Base-by-base conservation (phyloP, 2,888 invertebrate species). In the Drosophila melanosoma region DNA sequence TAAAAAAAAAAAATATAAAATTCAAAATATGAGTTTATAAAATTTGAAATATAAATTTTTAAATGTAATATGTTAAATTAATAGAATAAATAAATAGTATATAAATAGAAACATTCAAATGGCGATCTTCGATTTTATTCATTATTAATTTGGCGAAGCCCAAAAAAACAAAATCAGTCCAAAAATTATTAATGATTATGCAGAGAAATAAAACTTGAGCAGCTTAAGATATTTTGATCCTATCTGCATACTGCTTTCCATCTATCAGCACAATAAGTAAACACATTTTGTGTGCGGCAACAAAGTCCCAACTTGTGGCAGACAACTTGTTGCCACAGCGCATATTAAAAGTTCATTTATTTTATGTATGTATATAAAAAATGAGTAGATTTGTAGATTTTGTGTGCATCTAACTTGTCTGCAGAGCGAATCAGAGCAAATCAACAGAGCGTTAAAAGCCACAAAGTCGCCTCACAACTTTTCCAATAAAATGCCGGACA, bases 401-500 rank as follows among this genome's bases (percentile, higher is more conserved):
- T 23, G 20, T 23, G 20, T 65, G 29, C 68, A 60, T 64, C 62
- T 53, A 66, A 64, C 58, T 63, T 66, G 57, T 32, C 38, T 42
- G 51, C 40, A 8, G 45, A 64, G 67, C 60, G 68, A 83, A 63
- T 71, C 38, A 17, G 42, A 66, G 64, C 62, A 64, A 84, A 56
- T 70, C 74, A 74, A 48, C 89, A 63, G 57, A 71, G 86, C 87
- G 76, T 77, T 52, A 72, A 79, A 62, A 71, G 67, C 81, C 83
- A 68, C 74, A 83, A 78, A 74, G 69, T 76, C 71, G 58, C 62
- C 52, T 52, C 69, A 78, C 77, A 87, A 89, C 74, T 87, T 87
- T 87, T 66, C 66, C 86, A 87, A 87, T 87, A 88, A 89, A 87
- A 89, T 78, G 73, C 71, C 75, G 69, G 76, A 75, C 73, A 77